Conservation (phyloP, 2,797 vertebrate genomes). For the Novumbra hubbsi region DNA sequence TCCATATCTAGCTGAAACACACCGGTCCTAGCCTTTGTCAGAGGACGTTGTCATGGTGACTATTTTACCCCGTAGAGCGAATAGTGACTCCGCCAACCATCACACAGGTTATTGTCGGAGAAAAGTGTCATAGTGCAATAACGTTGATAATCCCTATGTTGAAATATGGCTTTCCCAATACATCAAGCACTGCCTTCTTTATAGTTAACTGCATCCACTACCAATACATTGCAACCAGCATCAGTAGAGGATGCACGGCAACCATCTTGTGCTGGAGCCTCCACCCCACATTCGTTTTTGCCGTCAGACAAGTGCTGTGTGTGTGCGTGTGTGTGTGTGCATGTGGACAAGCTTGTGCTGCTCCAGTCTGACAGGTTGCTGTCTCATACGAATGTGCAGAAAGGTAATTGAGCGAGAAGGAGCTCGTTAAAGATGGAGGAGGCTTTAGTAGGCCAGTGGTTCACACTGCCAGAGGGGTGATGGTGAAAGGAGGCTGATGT, state of each 20-base stretch:
- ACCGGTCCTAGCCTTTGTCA: slow-evolving; percentile 43
- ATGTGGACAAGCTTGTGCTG: background rate
- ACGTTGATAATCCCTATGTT: background rate
- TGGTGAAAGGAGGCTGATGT: slow-evolving; percentile 33
- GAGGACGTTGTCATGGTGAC: slow-evolving; percentile 57
- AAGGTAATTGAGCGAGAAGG: slow-evolving; percentile 17
- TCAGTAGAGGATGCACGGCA: background rate
- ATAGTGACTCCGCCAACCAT: slow-evolving; percentile 14
- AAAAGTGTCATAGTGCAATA: background rate
- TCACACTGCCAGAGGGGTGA: slow-evolving; percentile 36
- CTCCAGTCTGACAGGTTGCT: slow-evolving; percentile 10
- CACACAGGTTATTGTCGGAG: slow-evolving; percentile 20
- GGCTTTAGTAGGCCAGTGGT: slow-evolving; percentile 62
- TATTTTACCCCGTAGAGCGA: slow-evolving; percentile 26
- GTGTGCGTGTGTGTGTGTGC: slow-evolving; percentile 8
- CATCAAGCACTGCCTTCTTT: background rate
- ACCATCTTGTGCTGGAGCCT: slow-evolving; percentile 6
- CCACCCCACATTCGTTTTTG: background rate
- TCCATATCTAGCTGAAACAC: slow-evolving; percentile 26
- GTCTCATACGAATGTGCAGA: slow-evolving; percentile 7
- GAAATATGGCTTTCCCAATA: background rate
- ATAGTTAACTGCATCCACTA: background rate
- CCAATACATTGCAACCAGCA: background rate
- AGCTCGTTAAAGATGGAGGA: slow-evolving; percentile 61
- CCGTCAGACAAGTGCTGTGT: background rate